phyloP scores from a whole-genome alignment of 1,140 invertebrate species.

The Drosophila quadrilineata region DNA sequence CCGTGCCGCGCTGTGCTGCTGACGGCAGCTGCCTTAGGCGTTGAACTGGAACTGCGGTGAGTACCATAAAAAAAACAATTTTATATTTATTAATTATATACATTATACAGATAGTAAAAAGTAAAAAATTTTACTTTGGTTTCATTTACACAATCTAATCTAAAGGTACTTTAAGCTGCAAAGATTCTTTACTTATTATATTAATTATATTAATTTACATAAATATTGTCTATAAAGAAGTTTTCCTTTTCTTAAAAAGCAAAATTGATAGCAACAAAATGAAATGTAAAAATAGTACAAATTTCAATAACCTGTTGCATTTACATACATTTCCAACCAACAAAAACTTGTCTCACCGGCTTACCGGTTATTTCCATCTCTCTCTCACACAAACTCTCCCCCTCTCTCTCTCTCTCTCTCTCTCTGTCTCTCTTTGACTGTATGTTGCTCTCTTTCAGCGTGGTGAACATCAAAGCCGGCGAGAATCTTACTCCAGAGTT shows the following conservation, averaged over 20 bases:
- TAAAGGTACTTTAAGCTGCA: too few relatives aligned
- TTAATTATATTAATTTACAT: too few relatives aligned
- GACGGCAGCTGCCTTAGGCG: conserved; percentile 85
- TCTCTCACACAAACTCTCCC: background rate
- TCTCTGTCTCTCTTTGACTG: background rate
- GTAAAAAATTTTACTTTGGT: too few relatives aligned
- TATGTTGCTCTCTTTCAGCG: conserved; percentile 37
- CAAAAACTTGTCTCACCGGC: background rate
- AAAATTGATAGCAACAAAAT: background rate
- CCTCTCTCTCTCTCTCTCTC: background rate
- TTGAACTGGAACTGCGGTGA: conserved; percentile 86
- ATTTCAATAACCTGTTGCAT: conserved; percentile 45
- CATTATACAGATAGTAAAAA: too few relatives aligned
- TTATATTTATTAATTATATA: too few relatives aligned
- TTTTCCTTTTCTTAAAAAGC: background rate
- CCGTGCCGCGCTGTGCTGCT: conserved; percentile 86
- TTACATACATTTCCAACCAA: background rate
- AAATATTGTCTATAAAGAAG: too few relatives aligned
- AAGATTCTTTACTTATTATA: too few relatives aligned
- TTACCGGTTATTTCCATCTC: background rate
- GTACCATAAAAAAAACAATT: too few relatives aligned
- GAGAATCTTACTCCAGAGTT: conserved; percentile 87
- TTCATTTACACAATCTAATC: too few relatives aligned
- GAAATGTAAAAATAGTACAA: background rate
- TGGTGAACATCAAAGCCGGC: conserved; percentile 81